Evolutionary conservation across 64 coral and sea anemone genomes (phyloP).

Genomic region (Orbicella faveolata): DNA sequence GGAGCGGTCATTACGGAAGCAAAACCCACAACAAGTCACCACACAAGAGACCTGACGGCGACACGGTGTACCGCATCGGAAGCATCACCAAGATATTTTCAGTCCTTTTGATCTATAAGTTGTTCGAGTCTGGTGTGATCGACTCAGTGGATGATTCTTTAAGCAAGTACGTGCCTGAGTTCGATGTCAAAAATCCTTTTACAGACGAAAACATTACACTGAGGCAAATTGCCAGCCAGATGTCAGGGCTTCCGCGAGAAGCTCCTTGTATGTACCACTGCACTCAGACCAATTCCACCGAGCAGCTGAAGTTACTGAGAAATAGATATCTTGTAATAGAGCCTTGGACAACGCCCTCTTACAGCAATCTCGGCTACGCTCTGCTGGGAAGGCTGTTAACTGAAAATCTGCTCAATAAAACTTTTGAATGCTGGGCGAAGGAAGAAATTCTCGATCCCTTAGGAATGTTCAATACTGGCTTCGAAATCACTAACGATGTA

Average conservation of each 20-base stretch:
- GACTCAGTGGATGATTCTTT: constrained; percentile 58
- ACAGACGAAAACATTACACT: constrained; percentile 61
- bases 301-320: constrained; percentile 19
- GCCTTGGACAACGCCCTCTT: constrained; percentile 15
- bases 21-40: constrained; percentile 28
- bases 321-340: constrained; percentile 12
- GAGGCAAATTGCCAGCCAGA: constrained; percentile 75
- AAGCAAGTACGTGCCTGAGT: constrained; percentile 63
- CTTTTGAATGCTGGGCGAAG: constrained; percentile 36
- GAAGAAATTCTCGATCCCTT: constrained; percentile 38
- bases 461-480: constrained; percentile 41
- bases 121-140: constrained; percentile 53
- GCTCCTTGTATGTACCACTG: no score
- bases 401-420: constrained; percentile 14
- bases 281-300: no score
- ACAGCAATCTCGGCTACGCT: constrained; percentile 38
- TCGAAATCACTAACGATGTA: neutral
- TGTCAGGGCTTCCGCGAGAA: neutral
- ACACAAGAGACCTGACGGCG: constrained; percentile 15
- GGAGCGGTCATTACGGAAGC: constrained; percentile 44
- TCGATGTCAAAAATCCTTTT: constrained; percentile 67
- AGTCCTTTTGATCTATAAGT: constrained; percentile 42
- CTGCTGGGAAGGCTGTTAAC: constrained; percentile 15
- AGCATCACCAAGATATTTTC: constrained; percentile 64
- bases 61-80: constrained; percentile 56